Evolutionary conservation across 2,888 invertebrate species (phyloP).

Genomic region (Erannis defoliaria): DNA sequence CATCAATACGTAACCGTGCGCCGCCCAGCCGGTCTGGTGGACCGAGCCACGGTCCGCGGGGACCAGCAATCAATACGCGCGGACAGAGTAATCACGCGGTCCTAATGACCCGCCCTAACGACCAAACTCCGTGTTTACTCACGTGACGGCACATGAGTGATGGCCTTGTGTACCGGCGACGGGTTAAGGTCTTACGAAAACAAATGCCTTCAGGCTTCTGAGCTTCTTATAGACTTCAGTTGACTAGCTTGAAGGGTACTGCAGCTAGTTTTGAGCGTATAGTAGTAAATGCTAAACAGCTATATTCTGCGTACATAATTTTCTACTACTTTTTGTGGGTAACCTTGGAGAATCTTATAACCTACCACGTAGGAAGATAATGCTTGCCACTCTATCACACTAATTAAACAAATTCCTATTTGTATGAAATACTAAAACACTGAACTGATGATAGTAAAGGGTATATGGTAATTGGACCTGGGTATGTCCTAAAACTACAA

Average conservation of each 20-base stretch:
- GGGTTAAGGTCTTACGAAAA: slow-evolving; percentile 32
- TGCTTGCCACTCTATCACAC: too few relatives aligned
- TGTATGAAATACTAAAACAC: too few relatives aligned
- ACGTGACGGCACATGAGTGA: slow-evolving; percentile 56
- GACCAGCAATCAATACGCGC: slow-evolving; percentile 58
- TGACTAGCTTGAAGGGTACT: not conserved
- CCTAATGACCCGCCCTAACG: slow-evolving; percentile 61
- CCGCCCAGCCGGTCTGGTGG: slow-evolving; percentile 16
- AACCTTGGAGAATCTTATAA: too few relatives aligned
- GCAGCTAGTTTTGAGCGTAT: too few relatives aligned
- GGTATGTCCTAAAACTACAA: too few relatives aligned
- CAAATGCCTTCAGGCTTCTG: slow-evolving; percentile 6
- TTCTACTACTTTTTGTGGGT: too few relatives aligned
- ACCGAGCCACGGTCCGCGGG: slow-evolving; percentile 41
- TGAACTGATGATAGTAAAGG: too few relatives aligned
- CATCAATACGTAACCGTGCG: slow-evolving; percentile 28
- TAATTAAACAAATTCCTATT: too few relatives aligned
- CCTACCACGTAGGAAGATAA: too few relatives aligned
- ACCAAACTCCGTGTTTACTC: slow-evolving; percentile 61
- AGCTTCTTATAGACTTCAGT: not conserved
- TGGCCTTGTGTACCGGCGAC: slow-evolving; percentile 35
- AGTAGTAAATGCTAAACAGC: too few relatives aligned
- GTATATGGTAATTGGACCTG: too few relatives aligned
- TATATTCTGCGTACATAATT: too few relatives aligned
- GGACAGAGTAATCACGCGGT: slow-evolving; percentile 57